phyloP scores from a whole-genome alignment of 1,140 invertebrate genomes.

The Lordiphosa clarofinis region DNA sequence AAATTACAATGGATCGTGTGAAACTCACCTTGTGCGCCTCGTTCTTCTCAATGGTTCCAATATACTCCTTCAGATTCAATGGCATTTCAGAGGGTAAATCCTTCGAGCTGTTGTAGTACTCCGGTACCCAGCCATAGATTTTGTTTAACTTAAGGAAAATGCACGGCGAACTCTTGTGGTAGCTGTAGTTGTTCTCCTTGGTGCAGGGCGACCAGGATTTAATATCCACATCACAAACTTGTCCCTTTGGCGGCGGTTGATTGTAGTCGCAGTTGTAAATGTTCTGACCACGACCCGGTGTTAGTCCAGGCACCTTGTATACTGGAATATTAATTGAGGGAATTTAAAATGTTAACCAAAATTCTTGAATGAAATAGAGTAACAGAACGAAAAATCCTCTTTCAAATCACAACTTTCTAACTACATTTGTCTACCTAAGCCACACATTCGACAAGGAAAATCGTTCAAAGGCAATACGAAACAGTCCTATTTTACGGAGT shows the following conservation, averaged over 20 bases:
- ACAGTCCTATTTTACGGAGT: no score
- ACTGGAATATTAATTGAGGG: constrained; percentile 76
- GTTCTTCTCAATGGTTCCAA: constrained; percentile 53
- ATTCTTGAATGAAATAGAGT: no score
- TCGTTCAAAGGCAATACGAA: no score
- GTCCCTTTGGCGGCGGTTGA: constrained; percentile 82
- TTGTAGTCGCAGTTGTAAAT: constrained; percentile 85
- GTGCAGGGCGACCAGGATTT: constrained; percentile 84
- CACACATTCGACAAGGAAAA: no score
- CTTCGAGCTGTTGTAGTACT: constrained; percentile 84
- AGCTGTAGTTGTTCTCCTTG: constrained; percentile 86
- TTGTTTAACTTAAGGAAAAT: constrained; percentile 91
- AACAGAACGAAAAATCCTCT: no score
- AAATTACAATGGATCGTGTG: neutral
- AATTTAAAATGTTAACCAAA: no score
- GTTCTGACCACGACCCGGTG: constrained; percentile 84
- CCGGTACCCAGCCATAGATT: constrained; percentile 89
- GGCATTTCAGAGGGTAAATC: constrained; percentile 85
- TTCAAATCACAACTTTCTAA: no score
- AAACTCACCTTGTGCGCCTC: constrained; percentile 56
- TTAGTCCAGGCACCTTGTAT: constrained; percentile 85
- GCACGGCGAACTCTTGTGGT: constrained; percentile 88
- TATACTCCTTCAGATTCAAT: constrained; percentile 81
- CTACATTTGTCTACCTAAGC: no score
- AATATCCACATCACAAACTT: constrained; percentile 88